Evolutionary conservation across 2,113 vertebrate genomes (phyloP).

Genomic region (Lepus europaeus): DNA sequence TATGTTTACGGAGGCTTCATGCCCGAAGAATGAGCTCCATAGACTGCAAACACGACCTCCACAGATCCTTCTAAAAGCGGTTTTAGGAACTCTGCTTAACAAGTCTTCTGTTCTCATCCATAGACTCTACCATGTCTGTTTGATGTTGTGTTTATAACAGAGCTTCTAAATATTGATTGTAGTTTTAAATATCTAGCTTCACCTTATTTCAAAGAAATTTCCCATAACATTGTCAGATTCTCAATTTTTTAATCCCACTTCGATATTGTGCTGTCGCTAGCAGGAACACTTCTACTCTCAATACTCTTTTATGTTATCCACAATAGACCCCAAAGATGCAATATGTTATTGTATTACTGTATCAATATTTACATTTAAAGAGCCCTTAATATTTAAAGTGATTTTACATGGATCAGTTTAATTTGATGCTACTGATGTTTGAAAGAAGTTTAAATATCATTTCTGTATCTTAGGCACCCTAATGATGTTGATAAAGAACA

Average conservation of each 20-base stretch:
- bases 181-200: conserved; percentile 68
- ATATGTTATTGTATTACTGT: not conserved
- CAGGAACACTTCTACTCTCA: conserved; percentile 18
- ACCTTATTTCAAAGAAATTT: conserved; percentile 62
- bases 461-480: not conserved
- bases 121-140: conserved; percentile 11
- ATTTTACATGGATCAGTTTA: not conserved
- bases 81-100: conserved; percentile 76
- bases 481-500: not conserved
- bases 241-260: conserved; percentile 51
- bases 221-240: conserved; percentile 68
- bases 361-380: conserved; percentile 15
- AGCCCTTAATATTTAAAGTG: conserved; percentile 2
- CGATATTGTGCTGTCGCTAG: conserved; percentile 49
- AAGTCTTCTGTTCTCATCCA: conserved; percentile 80
- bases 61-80: conserved; percentile 82
- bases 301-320: not conserved
- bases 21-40: conserved; percentile 86
- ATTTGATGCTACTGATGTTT: not conserved
- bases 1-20: conserved; percentile 87
- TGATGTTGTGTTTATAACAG: conserved; percentile 73
- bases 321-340: not conserved
- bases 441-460: not conserved
- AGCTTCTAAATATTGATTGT: conserved; percentile 79
- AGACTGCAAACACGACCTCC: conserved; percentile 77